A percentile compares a stretch with the other conserved stretches of the same genome.
phyloP scores from a whole-genome alignment of 1,140 invertebrate genomes.

The Drosophila pseudoananassae region DNA sequence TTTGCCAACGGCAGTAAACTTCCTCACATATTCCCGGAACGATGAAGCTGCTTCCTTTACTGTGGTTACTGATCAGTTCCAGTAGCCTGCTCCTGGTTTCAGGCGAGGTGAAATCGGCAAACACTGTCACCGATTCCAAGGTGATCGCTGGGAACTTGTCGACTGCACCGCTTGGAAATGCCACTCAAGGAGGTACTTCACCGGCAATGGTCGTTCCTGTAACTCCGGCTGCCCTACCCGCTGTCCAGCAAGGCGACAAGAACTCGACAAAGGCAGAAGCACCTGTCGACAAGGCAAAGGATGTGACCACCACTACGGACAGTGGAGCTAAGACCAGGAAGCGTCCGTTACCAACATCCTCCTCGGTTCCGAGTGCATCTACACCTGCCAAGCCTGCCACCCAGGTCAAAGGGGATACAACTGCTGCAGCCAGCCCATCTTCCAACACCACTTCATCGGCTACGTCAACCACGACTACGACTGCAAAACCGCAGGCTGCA shows the following conservation, averaged over 20 bases:
- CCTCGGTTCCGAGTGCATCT: neutral
- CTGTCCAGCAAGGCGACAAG: neutral
- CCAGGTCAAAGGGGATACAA: neutral
- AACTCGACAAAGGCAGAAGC: slow-evolving; percentile 6
- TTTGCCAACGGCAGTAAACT: neutral
- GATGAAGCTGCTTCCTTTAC: slow-evolving; percentile 23
- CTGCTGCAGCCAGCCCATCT: neutral
- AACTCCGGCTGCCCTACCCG: neutral
- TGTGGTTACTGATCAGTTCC: slow-evolving; percentile 22
- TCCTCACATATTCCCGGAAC: neutral
- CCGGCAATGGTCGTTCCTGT: neutral
- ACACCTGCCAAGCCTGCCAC: neutral
- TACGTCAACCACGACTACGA: neutral
- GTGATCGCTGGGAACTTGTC: neutral
- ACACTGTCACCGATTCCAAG: neutral
- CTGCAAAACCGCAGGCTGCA: slow-evolving; percentile 7
- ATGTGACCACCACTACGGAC: slow-evolving; percentile 1
- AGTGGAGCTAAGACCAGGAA: slow-evolving; percentile 15
- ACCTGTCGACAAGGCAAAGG: neutral
- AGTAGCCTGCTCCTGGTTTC: slow-evolving; percentile 13
- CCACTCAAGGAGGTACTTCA: neutral
- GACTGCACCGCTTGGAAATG: neutral
- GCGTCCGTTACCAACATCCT: neutral
- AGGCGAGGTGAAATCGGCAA: slow-evolving; percentile 6
- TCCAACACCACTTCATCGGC: neutral